Conservation (phyloP, 2,888 invertebrate genomes). For the Lycophotia porphyrea region DNA sequence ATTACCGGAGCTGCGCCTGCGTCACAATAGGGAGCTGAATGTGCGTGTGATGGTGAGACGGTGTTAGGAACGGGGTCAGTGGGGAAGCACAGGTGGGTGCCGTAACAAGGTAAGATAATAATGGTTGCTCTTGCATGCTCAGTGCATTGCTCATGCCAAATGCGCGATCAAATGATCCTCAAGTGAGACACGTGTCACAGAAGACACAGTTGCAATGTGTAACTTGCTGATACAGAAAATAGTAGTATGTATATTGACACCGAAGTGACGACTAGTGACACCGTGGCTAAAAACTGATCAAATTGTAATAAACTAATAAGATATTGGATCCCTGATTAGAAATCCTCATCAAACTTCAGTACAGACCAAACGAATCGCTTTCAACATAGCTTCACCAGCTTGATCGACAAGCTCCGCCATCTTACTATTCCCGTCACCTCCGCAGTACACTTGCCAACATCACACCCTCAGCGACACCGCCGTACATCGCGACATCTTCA, state of each 20-base stretch:
- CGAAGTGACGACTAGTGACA: not conserved
- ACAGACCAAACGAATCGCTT: not conserved
- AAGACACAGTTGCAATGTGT: not conserved
- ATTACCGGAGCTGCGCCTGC: slow-evolving; percentile 25
- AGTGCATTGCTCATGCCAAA: not conserved
- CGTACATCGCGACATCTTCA: slow-evolving; percentile 27
- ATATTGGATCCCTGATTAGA: not conserved
- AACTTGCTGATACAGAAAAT: not conserved
- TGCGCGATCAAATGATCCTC: not conserved
- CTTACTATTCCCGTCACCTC: slow-evolving; percentile 42
- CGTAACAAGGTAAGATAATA: not conserved
- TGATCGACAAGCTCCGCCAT: not conserved
- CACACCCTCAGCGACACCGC: slow-evolving; percentile 1
- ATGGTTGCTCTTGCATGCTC: not conserved
- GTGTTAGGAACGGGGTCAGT: slow-evolving; percentile 7
- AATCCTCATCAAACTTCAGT: not conserved
- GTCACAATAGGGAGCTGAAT: slow-evolving; percentile 23
- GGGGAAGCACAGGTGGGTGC: not conserved
- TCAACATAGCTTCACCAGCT: not conserved
- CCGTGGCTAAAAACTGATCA: not conserved
- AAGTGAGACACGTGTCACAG: not conserved
- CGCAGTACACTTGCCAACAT: slow-evolving; percentile 42
- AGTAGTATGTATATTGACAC: not conserved
- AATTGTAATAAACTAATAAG: not conserved
- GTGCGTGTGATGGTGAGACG: slow-evolving; percentile 16